Conservation (phyloP, 2,113 vertebrate genomes). For the Dicerorhinus sumatrensis region DNA sequence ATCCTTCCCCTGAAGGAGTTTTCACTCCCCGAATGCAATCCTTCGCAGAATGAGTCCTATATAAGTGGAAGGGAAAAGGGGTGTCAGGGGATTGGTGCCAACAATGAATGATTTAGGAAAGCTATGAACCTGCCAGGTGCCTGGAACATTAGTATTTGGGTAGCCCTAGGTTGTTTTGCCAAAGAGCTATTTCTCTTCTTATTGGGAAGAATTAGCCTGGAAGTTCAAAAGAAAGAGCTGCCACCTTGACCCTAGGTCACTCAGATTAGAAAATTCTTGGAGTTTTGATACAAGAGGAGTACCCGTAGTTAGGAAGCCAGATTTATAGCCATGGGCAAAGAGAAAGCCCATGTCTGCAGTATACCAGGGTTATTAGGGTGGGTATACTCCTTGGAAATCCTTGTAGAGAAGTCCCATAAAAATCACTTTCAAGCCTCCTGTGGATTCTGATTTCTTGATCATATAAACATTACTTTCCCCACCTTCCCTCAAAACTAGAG, state of each 20-base stretch:
- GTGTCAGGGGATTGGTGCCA: neutral
- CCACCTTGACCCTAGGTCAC: accelerated
- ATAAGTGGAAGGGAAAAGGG: neutral
- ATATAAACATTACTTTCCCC: neutral
- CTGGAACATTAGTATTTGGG: neutral
- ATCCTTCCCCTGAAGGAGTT: neutral
- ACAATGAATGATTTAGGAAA: neutral
- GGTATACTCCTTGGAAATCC: neutral
- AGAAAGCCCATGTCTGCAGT: neutral
- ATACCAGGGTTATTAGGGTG: neutral
- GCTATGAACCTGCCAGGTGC: neutral
- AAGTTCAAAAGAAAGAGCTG: neutral
- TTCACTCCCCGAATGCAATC: neutral
- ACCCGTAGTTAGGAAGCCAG: neutral
- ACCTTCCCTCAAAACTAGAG: neutral
- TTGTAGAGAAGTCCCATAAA: neutral
- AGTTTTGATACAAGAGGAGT: neutral
- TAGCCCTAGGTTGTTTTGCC: neutral
- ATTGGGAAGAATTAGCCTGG: neutral
- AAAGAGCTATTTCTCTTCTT: conserved; percentile 4
- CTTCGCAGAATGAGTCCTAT: conserved; percentile 17
- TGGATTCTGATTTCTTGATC: conserved; percentile 24
- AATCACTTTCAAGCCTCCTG: neutral
- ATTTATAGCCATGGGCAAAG: neutral
- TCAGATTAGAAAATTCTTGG: neutral